These are phyloP conservation scores for Atractosteus spatula DNA, from an alignment of 2,113 vertebrate species.

Conservation along the genomic window DNA sequence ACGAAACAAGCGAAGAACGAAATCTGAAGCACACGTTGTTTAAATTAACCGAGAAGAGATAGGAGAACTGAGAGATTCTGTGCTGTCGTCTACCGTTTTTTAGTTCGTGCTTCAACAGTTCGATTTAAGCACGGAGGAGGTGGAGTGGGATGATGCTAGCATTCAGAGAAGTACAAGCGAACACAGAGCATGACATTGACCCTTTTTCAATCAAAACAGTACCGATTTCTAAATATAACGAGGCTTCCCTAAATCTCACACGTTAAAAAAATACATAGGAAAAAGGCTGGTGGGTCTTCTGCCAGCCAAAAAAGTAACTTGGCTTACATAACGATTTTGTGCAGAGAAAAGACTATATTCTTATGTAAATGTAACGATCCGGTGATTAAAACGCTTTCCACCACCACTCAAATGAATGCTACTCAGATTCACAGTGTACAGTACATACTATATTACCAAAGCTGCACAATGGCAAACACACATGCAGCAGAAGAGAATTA, in stretches of 20 bases:
- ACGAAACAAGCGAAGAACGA: too few relatives aligned
- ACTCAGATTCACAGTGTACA: background rate
- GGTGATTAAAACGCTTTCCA: too few relatives aligned
- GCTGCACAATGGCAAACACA: background rate
- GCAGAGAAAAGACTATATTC: too few relatives aligned
- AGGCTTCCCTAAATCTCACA: constrained; percentile 2
- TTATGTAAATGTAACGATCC: too few relatives aligned
- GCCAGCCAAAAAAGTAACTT: too few relatives aligned
- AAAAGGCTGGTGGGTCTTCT: background rate
- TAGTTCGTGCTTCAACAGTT: background rate
- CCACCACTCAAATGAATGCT: background rate
- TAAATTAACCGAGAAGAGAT: background rate
- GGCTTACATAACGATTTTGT: too few relatives aligned
- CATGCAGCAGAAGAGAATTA: background rate
- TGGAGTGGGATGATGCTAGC: background rate
- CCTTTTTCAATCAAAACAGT: constrained; percentile 6
- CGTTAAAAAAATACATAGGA: background rate
- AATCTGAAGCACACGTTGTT: background rate
- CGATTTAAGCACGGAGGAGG: background rate
- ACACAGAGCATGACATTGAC: constrained; percentile 11
- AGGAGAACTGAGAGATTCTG: background rate
- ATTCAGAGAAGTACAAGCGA: background rate
- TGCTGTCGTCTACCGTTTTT: background rate
- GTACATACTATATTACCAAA: constrained; percentile 9
- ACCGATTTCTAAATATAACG: constrained; percentile 11